phyloP scores from a whole-genome alignment of 1,140 invertebrate species.

The Zaprionus nigranus region DNA sequence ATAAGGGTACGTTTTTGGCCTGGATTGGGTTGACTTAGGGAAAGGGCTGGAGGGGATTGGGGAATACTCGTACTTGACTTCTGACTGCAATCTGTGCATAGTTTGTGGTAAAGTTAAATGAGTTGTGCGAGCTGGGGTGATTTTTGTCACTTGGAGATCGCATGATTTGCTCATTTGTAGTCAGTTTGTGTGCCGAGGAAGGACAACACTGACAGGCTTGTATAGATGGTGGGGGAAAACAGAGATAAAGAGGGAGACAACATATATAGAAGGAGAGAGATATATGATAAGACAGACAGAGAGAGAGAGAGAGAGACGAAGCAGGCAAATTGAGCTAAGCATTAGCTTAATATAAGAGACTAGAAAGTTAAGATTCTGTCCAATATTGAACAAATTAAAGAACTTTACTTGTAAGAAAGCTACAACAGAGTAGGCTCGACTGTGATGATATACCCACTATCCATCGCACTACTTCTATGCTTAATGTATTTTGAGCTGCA shows the following conservation, averaged over 20 bases:
- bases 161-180: conserved; percentile 27
- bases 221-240: background rate
- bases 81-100: conserved; percentile 1
- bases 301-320: too few relatives aligned
- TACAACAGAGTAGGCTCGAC: too few relatives aligned
- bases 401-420: too few relatives aligned
- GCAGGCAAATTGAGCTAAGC: background rate
- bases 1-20: conserved; percentile 28
- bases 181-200: background rate
- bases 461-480: too few relatives aligned
- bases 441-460: too few relatives aligned
- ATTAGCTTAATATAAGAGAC: background rate
- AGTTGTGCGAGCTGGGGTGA: conserved; percentile 8
- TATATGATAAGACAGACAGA: too few relatives aligned
- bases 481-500: too few relatives aligned
- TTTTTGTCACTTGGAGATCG: conserved; percentile 23
- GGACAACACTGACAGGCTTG: background rate
- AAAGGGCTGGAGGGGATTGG: background rate
- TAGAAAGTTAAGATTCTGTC: too few relatives aligned
- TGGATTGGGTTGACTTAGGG: background rate
- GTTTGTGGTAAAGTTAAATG: conserved; percentile 33
- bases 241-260: background rate
- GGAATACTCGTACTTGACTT: conserved; percentile 1
- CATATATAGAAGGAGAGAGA: background rate
- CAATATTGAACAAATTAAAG: too few relatives aligned